A percentile compares a stretch with the other conserved stretches of the same genome.
Conservation (phyloP, 2,113 vertebrate species). For the Apodemus speciosus region DNA sequence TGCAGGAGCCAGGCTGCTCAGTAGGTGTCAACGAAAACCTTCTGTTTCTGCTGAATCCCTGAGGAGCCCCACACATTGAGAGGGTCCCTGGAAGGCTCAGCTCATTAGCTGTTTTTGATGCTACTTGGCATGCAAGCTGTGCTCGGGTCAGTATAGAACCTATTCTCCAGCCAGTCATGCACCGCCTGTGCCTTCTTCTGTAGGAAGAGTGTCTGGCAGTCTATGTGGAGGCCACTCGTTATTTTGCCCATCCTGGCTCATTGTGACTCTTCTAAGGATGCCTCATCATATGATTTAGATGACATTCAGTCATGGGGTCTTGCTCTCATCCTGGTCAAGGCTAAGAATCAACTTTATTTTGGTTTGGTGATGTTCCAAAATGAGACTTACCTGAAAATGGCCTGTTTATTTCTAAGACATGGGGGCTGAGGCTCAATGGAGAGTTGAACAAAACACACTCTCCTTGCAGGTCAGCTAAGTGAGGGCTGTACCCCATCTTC, state of each 20-base stretch:
- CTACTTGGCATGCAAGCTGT: neutral
- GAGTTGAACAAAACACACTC: neutral
- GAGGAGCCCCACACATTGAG: neutral
- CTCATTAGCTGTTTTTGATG: neutral
- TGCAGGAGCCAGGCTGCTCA: neutral
- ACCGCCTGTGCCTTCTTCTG: neutral
- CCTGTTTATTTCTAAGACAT: neutral
- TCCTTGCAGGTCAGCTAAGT: neutral
- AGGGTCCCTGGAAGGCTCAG: neutral
- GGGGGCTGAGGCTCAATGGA: no score
- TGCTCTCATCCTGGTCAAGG: no score
- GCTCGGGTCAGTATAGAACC: neutral
- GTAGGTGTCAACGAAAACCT: neutral
- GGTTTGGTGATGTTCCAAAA: no score
- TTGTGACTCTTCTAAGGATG: neutral
- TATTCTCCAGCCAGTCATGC: neutral
- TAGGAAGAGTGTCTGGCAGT: neutral
- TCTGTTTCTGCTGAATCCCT: neutral
- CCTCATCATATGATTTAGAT: neutral
- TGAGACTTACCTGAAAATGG: neutral
- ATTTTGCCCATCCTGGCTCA: neutral
- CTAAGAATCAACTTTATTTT: neutral
- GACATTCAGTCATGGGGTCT: neutral
- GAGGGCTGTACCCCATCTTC: neutral
- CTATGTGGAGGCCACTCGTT: no score